Conservation (phyloP, 2,113 vertebrate genomes). For the Anser brachyrhynchus region DNA sequence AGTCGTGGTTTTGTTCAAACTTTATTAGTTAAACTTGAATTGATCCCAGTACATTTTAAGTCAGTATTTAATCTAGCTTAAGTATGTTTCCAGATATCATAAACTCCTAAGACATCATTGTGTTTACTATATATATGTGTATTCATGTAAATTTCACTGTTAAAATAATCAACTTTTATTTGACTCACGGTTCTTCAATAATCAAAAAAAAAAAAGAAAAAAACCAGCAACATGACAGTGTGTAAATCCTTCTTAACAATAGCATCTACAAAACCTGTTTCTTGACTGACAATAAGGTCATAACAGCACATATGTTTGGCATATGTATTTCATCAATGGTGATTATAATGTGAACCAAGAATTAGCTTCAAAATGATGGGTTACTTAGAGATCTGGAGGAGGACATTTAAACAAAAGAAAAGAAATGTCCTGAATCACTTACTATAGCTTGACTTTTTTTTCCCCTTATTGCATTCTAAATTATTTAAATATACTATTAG, state of each 20-base stretch:
- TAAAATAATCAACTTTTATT: slow-evolving; percentile 78
- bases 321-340: slow-evolving; percentile 75
- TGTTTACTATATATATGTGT: slow-evolving; percentile 32
- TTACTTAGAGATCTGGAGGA: slow-evolving; percentile 54
- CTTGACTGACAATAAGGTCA: slow-evolving; percentile 74
- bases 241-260: slow-evolving; percentile 76
- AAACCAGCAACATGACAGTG: slow-evolving; percentile 43
- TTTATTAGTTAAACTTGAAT: slow-evolving; percentile 79
- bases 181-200: slow-evolving; percentile 51
- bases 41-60: slow-evolving; percentile 75
- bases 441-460: slow-evolving; percentile 63
- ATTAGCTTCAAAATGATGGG: slow-evolving; percentile 73
- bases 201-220: slow-evolving; percentile 22
- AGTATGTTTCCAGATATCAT: slow-evolving; percentile 77
- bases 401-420: slow-evolving; percentile 71
- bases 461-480: slow-evolving; percentile 79
- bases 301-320: slow-evolving; percentile 73
- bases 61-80: slow-evolving; percentile 71
- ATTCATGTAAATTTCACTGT: slow-evolving; percentile 71
- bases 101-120: slow-evolving; percentile 53
- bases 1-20: slow-evolving; percentile 82
- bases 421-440: slow-evolving; percentile 69
- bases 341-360: slow-evolving; percentile 70
- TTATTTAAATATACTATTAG: slow-evolving; percentile 89
- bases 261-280: slow-evolving; percentile 62